Evolutionary conservation across 2,888 invertebrate genomes (phyloP).

Genomic region (Sinhomidia bicolor): DNA sequence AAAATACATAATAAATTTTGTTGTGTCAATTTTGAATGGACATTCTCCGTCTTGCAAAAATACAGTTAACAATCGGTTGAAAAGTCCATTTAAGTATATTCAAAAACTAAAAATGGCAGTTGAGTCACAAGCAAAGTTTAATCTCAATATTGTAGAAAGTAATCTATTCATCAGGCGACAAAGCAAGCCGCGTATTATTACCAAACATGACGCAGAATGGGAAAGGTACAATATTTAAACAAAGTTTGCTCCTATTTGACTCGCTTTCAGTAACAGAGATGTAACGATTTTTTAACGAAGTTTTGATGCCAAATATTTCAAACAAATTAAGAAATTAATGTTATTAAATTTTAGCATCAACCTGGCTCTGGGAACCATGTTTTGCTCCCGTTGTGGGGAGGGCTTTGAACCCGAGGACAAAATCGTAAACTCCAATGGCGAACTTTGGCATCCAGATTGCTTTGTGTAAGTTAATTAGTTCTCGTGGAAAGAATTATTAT

Average conservation of each 20-base stretch:
- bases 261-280: too few species aligned
- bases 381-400: constrained; percentile 97
- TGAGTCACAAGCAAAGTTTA: constrained; percentile 53
- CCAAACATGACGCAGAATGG: constrained; percentile 73
- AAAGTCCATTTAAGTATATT: too few species aligned
- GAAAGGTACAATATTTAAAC: constrained; percentile 70
- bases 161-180: constrained; percentile 75
- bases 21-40: too few species aligned
- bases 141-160: constrained; percentile 77
- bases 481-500: neutral
- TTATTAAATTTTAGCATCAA: constrained; percentile 81
- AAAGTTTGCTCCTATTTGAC: too few species aligned
- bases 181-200: constrained; percentile 65
- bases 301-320: too few species aligned
- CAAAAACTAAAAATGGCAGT: constrained; percentile 13
- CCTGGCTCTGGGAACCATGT: constrained; percentile 96
- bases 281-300: too few species aligned
- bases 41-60: too few species aligned
- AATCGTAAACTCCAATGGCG: constrained; percentile 99
- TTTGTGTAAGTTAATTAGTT: constrained; percentile 91
- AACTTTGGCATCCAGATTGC: constrained; percentile 99
- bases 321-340: too few species aligned
- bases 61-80: too few species aligned
- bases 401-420: constrained; percentile 98
- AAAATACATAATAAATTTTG: too few species aligned